Percentiles rank a stretch among this genome's conserved stretches.
Conservation (phyloP, 1,140 invertebrate species). For the Heliconius hewitsoni region DNA sequence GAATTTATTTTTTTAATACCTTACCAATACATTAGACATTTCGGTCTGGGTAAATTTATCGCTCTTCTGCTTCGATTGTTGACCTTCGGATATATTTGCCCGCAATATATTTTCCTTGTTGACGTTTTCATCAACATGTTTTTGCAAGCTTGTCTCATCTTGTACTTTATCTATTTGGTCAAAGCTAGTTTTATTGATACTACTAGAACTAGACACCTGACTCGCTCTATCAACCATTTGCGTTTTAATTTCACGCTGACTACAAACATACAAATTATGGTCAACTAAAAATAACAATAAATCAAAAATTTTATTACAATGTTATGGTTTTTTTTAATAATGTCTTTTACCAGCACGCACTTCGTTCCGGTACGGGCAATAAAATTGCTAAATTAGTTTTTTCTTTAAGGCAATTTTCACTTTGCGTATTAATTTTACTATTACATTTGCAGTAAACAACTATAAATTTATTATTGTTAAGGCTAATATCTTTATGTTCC, state of each 20-base stretch:
- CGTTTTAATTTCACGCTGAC: neutral
- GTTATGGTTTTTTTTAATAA: neutral
- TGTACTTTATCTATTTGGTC: neutral
- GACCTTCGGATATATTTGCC: neutral
- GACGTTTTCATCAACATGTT: neutral
- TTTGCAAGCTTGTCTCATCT: neutral
- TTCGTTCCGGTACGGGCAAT: neutral
- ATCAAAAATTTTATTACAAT: neutral
- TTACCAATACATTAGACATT: conserved; percentile 52
- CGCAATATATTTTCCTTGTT: neutral
- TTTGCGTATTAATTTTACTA: neutral
- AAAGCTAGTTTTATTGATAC: neutral
- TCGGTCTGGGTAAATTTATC: conserved; percentile 50
- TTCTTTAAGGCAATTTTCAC: neutral
- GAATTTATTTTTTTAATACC: neutral
- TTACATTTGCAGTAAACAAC: conserved; percentile 3
- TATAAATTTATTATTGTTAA: neutral
- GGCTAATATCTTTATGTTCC: neutral
- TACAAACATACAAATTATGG: neutral
- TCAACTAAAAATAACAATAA: neutral
- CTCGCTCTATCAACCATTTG: conserved; percentile 14
- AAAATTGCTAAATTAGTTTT: neutral
- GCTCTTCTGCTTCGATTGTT: neutral
- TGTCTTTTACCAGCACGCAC: neutral
- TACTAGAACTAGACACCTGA: conserved; percentile 1